phyloP scores from a whole-genome alignment of 2,888 invertebrate genomes.

The Phyllotreta striolata region DNA sequence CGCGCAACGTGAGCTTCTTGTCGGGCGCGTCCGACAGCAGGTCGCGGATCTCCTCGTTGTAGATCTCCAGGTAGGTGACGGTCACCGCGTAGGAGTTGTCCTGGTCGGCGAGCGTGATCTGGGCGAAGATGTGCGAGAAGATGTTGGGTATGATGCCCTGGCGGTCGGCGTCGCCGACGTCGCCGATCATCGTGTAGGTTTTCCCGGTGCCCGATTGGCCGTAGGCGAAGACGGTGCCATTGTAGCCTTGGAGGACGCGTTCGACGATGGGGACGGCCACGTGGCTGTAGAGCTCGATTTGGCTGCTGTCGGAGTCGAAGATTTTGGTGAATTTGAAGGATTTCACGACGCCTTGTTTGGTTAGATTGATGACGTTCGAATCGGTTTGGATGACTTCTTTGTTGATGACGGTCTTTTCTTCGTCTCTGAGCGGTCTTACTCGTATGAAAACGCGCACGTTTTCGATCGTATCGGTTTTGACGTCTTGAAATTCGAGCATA shows the following conservation, averaged over 20 bases:
- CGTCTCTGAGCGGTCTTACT: conserved; percentile 86
- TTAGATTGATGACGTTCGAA: conserved; percentile 74
- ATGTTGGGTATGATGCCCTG: conserved; percentile 97
- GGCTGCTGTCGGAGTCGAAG: conserved; percentile 82
- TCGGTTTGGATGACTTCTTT: conserved; percentile 61
- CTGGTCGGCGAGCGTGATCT: conserved; percentile 85
- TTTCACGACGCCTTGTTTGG: conserved; percentile 75
- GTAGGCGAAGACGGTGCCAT: conserved; percentile 88
- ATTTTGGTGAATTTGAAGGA: conserved; percentile 92
- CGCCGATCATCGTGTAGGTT: conserved; percentile 97
- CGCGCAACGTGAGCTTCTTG: conserved; percentile 85
- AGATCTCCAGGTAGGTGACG: conserved; percentile 96
- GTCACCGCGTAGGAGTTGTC: conserved; percentile 88
- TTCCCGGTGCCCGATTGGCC: conserved; percentile 95
- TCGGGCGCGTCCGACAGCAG: conserved; percentile 73
- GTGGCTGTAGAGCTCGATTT: conserved; percentile 91
- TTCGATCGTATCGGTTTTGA: conserved; percentile 62
- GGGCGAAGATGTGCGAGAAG: conserved; percentile 96
- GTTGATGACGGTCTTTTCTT: conserved; percentile 63
- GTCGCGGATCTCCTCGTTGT: conserved; percentile 97
- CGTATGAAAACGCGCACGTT: conserved; percentile 96
- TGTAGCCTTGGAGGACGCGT: conserved; percentile 92
- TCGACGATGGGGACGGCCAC: conserved; percentile 95
- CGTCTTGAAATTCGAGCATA: conserved; percentile 5
- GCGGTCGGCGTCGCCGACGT: conserved; percentile 81